Percentiles rank a stretch among this genome's conserved stretches.
phyloP scores from a whole-genome alignment of 2,888 invertebrate species.

The Phalangium opilio region DNA sequence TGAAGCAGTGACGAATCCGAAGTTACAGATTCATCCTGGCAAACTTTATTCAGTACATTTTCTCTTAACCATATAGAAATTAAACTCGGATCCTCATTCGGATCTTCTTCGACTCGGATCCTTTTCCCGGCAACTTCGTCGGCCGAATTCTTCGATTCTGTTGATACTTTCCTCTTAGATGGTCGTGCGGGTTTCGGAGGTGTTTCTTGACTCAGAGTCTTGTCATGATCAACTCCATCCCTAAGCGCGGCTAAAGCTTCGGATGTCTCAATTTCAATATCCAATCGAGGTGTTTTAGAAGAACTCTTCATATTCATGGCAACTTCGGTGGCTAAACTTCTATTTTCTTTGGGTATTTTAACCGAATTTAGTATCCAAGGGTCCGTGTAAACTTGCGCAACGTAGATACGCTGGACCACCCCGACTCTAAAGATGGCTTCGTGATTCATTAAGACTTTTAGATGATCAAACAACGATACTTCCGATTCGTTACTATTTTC shows the following conservation, averaged over 20 bases:
- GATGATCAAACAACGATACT: not conserved
- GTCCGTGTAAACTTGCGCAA: slow-evolving; percentile 5
- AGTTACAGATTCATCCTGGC: too few species aligned
- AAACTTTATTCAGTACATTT: too few species aligned
- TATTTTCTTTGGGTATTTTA: slow-evolving; percentile 2
- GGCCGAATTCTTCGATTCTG: too few species aligned
- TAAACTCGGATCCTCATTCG: too few species aligned
- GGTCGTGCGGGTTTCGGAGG: too few species aligned
- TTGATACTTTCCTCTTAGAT: too few species aligned
- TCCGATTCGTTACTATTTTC: not conserved
- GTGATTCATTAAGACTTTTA: not conserved
- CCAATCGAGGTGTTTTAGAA: not conserved
- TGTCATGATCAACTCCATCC: not conserved
- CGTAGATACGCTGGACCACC: slow-evolving; percentile 6
- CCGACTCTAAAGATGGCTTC: slow-evolving; percentile 11
- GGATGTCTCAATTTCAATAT: not conserved
- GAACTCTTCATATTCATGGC: not conserved
- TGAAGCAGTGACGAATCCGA: too few species aligned
- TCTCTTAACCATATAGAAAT: too few species aligned
- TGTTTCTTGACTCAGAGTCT: too few species aligned
- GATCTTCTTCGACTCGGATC: too few species aligned
- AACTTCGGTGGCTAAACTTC: not conserved
- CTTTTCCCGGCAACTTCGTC: too few species aligned
- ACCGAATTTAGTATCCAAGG: slow-evolving; percentile 9
- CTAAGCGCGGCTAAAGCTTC: not conserved